Base-by-base conservation (phyloP, 1,140 invertebrate species). In the Xylocopa sonorina region DNA sequence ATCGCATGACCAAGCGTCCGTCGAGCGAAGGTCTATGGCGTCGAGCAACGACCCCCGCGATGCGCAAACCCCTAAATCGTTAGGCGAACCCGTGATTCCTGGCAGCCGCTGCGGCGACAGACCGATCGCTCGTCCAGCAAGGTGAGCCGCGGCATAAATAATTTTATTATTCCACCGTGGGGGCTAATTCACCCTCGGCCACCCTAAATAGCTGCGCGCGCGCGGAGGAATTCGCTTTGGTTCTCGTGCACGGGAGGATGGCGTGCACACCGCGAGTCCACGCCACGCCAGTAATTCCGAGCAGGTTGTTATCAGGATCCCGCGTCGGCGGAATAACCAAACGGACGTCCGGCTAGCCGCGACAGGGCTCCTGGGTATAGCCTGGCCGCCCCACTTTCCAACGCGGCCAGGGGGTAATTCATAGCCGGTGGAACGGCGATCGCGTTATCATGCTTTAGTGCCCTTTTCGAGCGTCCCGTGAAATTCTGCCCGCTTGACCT, bases 391-490 rank as follows among this genome's bases (percentile, higher is more conserved):
- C 43, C 66, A 69, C 62, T 48, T 82, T 67, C 53, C 21, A 16
- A 16, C 32, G 3, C 12, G 1, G n/a, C 6, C 29, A 24, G 50
- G 21, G 41, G 72, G n/a, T 85, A 85, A 85, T 85, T 84, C 79
- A 85, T 85, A 76, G 83, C 29, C 24, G n/a, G 21, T 32, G 32
- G 63, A 74, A 76, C 79, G 57, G 67, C 48, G 77, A 76, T 87
- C 72, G 67, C 80, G 80, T 87, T 88, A 88, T 88, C 86, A 67
- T 79, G 72, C 53, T 78, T 86, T 87, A 88, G 88, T 80, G 71
- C 69, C 78, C 83, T 76, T 58, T 58, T 58, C 34, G 29, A 4
- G 43, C 38, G 6, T 27, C 27, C 48, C n/a, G 50, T 62, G 72
- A 43, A 76, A 76, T 76, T 76, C 62, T 29, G 12, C 38, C 21